Percentiles rank a stretch among this genome's conserved stretches.
Conservation (phyloP, 2,797 vertebrate genomes). For the Monodelphis domestica region DNA sequence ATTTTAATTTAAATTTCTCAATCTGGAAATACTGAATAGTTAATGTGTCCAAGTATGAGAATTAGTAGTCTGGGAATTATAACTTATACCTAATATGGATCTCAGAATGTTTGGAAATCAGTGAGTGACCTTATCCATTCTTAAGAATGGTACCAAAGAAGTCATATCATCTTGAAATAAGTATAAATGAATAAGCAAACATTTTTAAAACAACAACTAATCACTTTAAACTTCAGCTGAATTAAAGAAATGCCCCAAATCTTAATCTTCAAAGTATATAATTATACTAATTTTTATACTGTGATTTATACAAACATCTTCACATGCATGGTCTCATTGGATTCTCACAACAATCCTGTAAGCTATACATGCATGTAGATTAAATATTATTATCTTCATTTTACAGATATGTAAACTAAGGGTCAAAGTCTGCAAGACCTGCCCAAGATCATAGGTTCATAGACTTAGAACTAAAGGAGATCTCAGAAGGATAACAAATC, state of each 20-base stretch:
- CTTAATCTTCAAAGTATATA: neutral
- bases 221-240: conserved; percentile 27
- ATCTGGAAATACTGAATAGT: neutral
- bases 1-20: conserved; percentile 49
- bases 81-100: neutral
- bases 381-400: neutral
- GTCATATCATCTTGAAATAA: neutral
- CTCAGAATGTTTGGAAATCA: neutral
- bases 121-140: neutral
- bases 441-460: neutral
- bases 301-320: neutral
- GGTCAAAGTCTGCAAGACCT: neutral
- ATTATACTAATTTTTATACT: neutral
- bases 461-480: neutral
- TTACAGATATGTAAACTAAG: neutral
- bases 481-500: neutral
- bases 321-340: neutral
- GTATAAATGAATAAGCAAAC: neutral
- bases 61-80: neutral
- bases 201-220: neutral
- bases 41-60: conserved; percentile 1
- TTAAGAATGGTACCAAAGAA: neutral
- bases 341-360: neutral
- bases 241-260: neutral
- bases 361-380: neutral